Evolutionary conservation across 2,888 invertebrate species (phyloP).

Genomic region (Odontocolon sp.): DNA sequence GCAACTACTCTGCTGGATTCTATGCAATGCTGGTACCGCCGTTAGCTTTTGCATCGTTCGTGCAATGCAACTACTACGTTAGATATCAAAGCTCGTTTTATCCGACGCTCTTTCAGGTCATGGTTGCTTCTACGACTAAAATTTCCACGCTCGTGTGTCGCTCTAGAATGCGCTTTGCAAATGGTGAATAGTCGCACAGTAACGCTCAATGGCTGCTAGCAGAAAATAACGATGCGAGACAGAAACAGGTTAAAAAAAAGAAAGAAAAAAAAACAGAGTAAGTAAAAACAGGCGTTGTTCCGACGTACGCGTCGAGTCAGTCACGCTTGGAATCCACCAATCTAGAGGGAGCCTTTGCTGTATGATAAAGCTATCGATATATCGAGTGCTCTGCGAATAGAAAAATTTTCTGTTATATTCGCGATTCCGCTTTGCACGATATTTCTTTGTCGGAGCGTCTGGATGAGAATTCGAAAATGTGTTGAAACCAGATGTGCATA

Average conservation of each 20-base stretch:
- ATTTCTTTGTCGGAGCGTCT: background rate
- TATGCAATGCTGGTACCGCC: background rate
- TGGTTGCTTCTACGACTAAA: slow-evolving; percentile 39
- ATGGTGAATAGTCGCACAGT: background rate
- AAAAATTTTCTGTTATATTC: background rate
- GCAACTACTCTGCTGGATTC: slow-evolving; percentile 29
- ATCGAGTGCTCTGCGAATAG: background rate
- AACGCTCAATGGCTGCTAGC: background rate
- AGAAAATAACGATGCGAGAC: background rate
- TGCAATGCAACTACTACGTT: slow-evolving; percentile 17
- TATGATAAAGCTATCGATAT: background rate
- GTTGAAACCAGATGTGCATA: background rate
- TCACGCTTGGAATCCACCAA: background rate
- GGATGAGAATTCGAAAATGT: background rate
- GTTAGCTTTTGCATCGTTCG: background rate
- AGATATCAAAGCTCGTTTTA: slow-evolving; percentile 48
- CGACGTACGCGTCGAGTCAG: background rate
- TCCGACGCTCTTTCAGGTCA: slow-evolving; percentile 34
- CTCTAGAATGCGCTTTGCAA: slow-evolving; percentile 2
- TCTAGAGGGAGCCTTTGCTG: background rate
- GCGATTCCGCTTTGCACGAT: background rate
- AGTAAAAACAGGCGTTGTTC: too few relatives aligned
- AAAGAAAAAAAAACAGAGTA: slow-evolving; percentile 4
- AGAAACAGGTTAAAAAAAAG: slow-evolving; percentile 5
- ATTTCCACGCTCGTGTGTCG: slow-evolving; percentile 29